Base-by-base conservation (phyloP, 1,140 invertebrate species). In the Dreissena rostriformis region DNA sequence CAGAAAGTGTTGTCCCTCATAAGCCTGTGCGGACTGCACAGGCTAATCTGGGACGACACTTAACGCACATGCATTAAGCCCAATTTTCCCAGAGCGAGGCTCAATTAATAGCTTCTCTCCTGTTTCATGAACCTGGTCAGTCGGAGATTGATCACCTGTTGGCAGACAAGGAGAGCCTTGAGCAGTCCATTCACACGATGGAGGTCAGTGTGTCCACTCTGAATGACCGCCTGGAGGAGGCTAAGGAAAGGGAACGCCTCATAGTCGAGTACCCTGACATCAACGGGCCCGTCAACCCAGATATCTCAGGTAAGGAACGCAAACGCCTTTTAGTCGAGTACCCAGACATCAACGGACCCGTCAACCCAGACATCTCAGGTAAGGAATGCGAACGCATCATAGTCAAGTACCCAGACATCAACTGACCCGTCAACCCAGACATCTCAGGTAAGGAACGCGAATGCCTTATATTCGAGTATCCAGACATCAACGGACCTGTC, bases 241-340 rank as follows among this genome's bases (percentile, higher is more conserved):
- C 88, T 15, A 84, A 86, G 71, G 91, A 93, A 66, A 81, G 87
- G 67, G 91, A 92, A 74, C 86, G 86, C 81, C 78, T 93, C 7
- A 84, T 93, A 17, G 88, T 93, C 4, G 92, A 92, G 74, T 93
- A 93, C 79, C 92, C 92, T 15, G 92, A 93, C 76, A 87, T 93
- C 0, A 92, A 93, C 86, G 91, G 91, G 2, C 91, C 90, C 19
- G 89, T 92, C 51, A 91, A 92, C 76, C 86, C 88, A 22, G 90
- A 92, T 79, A n/a, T 90, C 49, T 76, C 85, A 77, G 91, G 92
- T 92, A 81, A 63, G 73, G 78, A 14, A 22, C 12, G 14, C 65
- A 11, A 67, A 22, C 19, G 11, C 12, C 14, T 67, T 17, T 11
- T 19, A 11, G 88, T 93, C 4, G 92, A 92, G 74, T 93, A 93